Base-by-base conservation (phyloP, 2,888 invertebrate genomes). In the Andrena bucephala region DNA sequence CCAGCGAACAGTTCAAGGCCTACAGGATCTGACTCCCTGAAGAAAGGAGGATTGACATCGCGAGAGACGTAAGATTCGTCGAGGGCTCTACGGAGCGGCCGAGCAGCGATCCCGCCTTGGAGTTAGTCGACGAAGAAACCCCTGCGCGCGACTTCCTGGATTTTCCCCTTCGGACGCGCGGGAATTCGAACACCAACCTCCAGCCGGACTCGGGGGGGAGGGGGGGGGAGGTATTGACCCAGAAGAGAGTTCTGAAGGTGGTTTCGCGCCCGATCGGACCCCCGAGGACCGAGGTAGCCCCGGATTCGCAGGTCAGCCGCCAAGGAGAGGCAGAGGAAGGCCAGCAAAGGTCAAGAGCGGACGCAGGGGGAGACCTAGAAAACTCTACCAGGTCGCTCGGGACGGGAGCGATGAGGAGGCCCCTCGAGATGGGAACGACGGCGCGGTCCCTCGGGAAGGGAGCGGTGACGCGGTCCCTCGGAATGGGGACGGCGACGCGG, bases 321-420 rank as follows among this genome's bases (percentile, higher is more conserved):
- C 3, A 48, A 4, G 52, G 6, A 16, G 52, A 52, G n/a, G 16
- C 6, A 6, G n/a, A 52, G 52, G 20, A 16, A 52, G 20, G n/a
- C n/a, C 52, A 6, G 1, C 6, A 52, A 52, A 2, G n/a, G n/a
- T 52, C 0, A 6, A 4, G 6, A 52, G 0, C 6, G 16, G 20
- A 6, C 52, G n/a, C n/a, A 33, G 63, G 2, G 36, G 63, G n/a
- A 63, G 63, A 63, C 63, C 36, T 20, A 16, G 52, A n/a, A 52
- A 52, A 5, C 13, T n/a, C n/a, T 52, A 52, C n/a, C 52, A 52
- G n/a, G n/a, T n/a, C 6, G 31, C 31, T 31, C 52, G 52, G 0
- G 52, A 16, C 52, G n/a, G 8, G 0, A n/a, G 31, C 63, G 36
- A 33, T 0, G 10, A 63, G 13, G 13, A 10, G 24, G 10, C 1